Conservation (phyloP, 2,113 vertebrate species). For the Corythornis cristatus region DNA sequence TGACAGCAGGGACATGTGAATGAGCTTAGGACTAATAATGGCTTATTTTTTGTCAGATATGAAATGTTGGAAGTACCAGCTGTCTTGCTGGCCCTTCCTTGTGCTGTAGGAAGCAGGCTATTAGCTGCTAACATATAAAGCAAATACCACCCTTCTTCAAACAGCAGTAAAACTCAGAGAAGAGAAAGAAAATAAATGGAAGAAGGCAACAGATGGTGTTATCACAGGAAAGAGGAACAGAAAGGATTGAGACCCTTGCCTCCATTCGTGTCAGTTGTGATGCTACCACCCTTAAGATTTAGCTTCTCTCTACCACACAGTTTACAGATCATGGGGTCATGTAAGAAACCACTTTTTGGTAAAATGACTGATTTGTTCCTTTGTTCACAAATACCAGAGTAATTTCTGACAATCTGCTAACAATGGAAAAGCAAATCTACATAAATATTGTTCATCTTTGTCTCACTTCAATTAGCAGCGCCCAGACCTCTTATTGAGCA, state of each 20-base stretch:
- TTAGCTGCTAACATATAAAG: neutral
- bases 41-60: neutral
- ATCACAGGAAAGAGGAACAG: neutral
- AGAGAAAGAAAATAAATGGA: neutral
- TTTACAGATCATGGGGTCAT: neutral
- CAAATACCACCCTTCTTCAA: neutral
- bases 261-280: neutral
- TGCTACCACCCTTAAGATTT: neutral
- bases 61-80: neutral
- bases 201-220: neutral
- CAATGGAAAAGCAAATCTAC: neutral
- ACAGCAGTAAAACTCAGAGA: neutral
- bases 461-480: neutral
- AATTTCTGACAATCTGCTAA: neutral
- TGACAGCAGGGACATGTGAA: neutral
- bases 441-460: neutral
- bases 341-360: neutral
- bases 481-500: neutral
- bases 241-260: neutral
- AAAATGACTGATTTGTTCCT: neutral
- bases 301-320: neutral
- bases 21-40: neutral
- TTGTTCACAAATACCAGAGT: neutral
- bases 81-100: neutral
- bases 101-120: neutral